Conservation (phyloP, 2,113 vertebrate species). For the Calidris pygmaea region DNA sequence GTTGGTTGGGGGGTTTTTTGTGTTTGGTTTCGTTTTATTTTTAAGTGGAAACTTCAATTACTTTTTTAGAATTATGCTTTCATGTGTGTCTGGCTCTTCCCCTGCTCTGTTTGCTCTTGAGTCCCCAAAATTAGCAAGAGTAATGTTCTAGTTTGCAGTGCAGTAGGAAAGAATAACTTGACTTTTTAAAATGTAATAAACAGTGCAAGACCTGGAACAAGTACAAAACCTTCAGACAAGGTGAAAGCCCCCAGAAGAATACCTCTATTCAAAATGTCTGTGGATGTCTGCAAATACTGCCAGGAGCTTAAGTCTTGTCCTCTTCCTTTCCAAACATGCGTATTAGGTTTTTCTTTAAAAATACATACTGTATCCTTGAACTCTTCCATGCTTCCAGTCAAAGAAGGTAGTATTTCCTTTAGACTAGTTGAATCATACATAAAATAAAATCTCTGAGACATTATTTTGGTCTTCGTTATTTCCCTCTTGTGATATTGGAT, state of each 20-base stretch:
- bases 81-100: conserved; percentile 22
- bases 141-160: conserved; percentile 42
- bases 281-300: conserved; percentile 63
- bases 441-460: conserved; percentile 28
- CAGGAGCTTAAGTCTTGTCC: conserved; percentile 44
- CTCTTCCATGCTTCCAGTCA: background rate
- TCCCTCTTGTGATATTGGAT: conserved; percentile 1
- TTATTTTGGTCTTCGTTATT: conserved; percentile 46
- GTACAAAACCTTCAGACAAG: conserved; percentile 64
- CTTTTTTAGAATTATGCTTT: conserved; percentile 19
- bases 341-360: conserved; percentile 54
- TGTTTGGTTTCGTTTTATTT: background rate
- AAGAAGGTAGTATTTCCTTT: conserved; percentile 57
- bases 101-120: conserved; percentile 32
- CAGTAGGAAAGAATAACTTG: conserved; percentile 62
- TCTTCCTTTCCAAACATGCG: conserved; percentile 55
- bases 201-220: conserved; percentile 45
- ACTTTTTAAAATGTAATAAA: conserved; percentile 58
- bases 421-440: conserved; percentile 38
- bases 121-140: conserved; percentile 45
- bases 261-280: conserved; percentile 60
- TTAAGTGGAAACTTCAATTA: background rate
- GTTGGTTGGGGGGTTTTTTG: background rate
- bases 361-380: conserved; percentile 43
- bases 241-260: conserved; percentile 66